Conservation (phyloP, 1,140 invertebrate species). For the Zaprionus ornatus region DNA sequence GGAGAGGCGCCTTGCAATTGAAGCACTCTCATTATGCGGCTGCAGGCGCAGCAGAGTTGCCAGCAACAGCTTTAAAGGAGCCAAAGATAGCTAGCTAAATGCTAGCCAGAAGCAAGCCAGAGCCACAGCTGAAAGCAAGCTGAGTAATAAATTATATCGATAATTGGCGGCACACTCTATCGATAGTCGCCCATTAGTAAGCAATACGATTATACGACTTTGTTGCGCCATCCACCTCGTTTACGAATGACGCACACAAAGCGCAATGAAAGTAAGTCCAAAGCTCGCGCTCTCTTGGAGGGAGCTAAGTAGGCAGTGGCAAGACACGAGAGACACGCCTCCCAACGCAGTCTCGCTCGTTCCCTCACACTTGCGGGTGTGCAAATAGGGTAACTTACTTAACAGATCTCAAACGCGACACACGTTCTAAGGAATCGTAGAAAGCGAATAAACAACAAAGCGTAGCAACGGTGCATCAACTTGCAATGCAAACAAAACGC, state of each 20-base stretch:
- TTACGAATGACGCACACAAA: background rate
- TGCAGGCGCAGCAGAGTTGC: constrained; percentile 42
- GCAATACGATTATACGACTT: background rate
- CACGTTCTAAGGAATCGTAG: background rate
- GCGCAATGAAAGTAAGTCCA: background rate
- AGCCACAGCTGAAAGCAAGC: background rate
- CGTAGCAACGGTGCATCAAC: background rate
- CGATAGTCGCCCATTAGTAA: background rate
- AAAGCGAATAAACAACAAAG: background rate
- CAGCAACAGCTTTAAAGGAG: background rate
- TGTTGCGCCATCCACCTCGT: background rate
- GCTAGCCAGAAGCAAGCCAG: background rate
- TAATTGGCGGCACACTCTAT: background rate
- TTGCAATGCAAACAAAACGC: background rate
- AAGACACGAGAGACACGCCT: background rate
- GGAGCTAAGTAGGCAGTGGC: background rate
- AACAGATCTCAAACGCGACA: background rate
- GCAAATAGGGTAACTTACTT: background rate
- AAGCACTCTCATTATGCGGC: constrained; percentile 71
- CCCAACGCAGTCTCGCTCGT: background rate
- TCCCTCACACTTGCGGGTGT: background rate
- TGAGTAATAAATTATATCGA: background rate
- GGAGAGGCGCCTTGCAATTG: constrained; percentile 48
- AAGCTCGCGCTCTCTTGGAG: too few relatives aligned
- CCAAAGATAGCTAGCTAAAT: background rate